Percentiles rank a stretch among this genome's conserved stretches.
Evolutionary conservation across 2,797 vertebrate species (phyloP).

Genomic region (Gobionotothen gibberifrons): DNA sequence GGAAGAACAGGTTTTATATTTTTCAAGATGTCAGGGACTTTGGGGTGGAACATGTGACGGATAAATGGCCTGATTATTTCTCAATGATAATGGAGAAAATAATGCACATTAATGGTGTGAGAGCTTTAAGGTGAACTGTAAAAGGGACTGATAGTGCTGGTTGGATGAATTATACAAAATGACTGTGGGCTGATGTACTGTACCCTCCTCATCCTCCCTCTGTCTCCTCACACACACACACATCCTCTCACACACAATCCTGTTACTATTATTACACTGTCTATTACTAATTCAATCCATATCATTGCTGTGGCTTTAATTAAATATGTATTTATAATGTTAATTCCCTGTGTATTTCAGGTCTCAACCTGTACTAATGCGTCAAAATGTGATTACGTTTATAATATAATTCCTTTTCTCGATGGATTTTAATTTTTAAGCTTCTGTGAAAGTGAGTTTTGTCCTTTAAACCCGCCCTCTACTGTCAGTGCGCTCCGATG

Average conservation of each 20-base stretch:
- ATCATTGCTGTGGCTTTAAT: slow-evolving; percentile 31
- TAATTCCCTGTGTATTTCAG: neutral
- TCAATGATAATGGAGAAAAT: neutral
- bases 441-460: slow-evolving; percentile 1
- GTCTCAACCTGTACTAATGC: neutral
- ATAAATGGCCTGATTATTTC: slow-evolving; percentile 15
- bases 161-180: slow-evolving; percentile 39
- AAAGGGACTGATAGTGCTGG: slow-evolving; percentile 12
- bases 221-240: slow-evolving; percentile 11
- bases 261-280: slow-evolving; percentile 46
- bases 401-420: slow-evolving; percentile 1
- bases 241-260: slow-evolving; percentile 9
- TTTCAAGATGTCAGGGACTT: neutral
- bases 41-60: neutral
- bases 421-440: neutral
- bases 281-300: slow-evolving; percentile 52
- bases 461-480: slow-evolving; percentile 28
- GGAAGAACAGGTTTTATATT: neutral
- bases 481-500: slow-evolving; percentile 32
- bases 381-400: neutral
- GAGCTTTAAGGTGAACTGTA: slow-evolving; percentile 7
- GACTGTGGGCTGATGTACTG: slow-evolving; percentile 14
- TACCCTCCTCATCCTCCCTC: slow-evolving; percentile 18
- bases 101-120: neutral
- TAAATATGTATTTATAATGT: slow-evolving; percentile 31